Evolutionary conservation across 2,113 vertebrate species (phyloP).

Genomic region (Mesembrinibis cayennensis): DNA sequence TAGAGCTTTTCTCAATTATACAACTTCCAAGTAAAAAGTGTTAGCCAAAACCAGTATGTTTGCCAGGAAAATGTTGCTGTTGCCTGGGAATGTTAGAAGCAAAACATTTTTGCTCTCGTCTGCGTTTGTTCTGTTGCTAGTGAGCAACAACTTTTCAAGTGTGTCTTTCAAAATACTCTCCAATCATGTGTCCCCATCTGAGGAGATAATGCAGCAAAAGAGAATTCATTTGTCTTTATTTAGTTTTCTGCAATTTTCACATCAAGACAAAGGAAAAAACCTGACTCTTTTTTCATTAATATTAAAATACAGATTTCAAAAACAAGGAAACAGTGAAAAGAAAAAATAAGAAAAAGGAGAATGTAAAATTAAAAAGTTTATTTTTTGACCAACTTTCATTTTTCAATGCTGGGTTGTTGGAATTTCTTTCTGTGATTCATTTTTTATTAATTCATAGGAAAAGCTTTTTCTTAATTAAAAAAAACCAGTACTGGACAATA

Average conservation of each 20-base stretch:
- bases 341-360: background rate
- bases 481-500: background rate
- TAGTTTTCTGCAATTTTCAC: background rate
- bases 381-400: background rate
- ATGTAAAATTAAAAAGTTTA: background rate
- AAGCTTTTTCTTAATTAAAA: background rate
- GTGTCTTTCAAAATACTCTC: background rate
- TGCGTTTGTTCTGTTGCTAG: background rate
- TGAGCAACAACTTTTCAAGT: background rate
- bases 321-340: background rate
- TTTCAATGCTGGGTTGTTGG: background rate
- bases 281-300: background rate
- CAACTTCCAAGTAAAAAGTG: background rate
- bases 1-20: background rate
- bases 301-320: background rate
- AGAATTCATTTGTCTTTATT: background rate
- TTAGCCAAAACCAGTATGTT: background rate
- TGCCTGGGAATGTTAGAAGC: background rate
- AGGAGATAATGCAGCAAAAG: background rate
- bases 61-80: background rate
- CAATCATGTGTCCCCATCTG: rapidly evolving
- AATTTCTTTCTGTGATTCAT: background rate
- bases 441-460: background rate
- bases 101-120: background rate
- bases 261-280: background rate